Evolutionary conservation across 2,797 vertebrate genomes (phyloP).

Genomic region (Manis pentadactyla): DNA sequence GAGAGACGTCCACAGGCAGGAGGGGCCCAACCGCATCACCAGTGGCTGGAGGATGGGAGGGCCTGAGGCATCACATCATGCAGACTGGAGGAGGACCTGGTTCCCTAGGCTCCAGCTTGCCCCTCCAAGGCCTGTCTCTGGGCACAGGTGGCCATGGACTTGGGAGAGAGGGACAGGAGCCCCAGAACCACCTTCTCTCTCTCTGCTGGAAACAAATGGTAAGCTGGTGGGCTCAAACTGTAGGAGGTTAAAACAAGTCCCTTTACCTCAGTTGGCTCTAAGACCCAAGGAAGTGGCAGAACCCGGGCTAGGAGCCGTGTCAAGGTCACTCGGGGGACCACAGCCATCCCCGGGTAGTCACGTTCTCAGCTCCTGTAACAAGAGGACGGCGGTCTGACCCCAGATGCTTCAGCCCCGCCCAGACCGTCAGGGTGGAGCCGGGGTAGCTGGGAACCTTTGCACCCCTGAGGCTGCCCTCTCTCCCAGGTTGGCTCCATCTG

Average conservation of each 20-base stretch:
- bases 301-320: slow-evolving; percentile 25
- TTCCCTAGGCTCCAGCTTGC: not conserved
- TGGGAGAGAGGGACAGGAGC: not conserved
- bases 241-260: not conserved
- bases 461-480: not conserved
- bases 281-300: slow-evolving; percentile 42
- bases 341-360: not conserved
- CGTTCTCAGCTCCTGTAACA: not conserved
- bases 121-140: not conserved
- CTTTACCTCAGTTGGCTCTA: slow-evolving; percentile 48
- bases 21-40: not conserved
- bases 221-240: not conserved
- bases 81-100: not conserved
- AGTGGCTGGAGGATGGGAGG: not conserved
- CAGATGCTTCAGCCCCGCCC: not conserved
- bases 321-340: slow-evolving; percentile 30
- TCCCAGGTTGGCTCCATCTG: not conserved
- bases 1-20: slow-evolving; percentile 34
- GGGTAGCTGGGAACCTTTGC: not conserved
- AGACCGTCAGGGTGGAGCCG: not conserved
- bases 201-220: not conserved
- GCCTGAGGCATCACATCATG: not conserved
- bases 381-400: slow-evolving; percentile 43
- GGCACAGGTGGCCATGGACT: not conserved
- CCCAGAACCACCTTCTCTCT: not conserved